A percentile compares a stretch with the other conserved stretches of the same genome.
phyloP scores from a whole-genome alignment of 2,888 invertebrate species.

The Pandemis corylana region DNA sequence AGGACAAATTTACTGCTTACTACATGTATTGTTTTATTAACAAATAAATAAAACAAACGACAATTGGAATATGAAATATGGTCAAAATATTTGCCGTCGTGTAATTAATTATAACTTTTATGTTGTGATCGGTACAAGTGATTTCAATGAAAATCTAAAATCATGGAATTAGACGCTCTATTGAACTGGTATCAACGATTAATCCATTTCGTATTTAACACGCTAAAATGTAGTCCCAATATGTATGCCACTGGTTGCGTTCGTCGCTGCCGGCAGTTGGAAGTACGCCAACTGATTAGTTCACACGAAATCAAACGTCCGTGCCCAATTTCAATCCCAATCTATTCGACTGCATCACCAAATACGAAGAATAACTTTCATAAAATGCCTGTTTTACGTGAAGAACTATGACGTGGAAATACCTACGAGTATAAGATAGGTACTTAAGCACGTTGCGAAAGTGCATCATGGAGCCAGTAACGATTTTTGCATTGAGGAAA shows the following conservation, averaged over 20 bases:
- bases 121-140: too few species aligned
- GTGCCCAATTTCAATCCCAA: slow-evolving; percentile 2
- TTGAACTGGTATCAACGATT: neutral
- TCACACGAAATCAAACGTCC: slow-evolving; percentile 4
- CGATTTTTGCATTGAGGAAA: too few species aligned
- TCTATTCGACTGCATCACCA: slow-evolving; percentile 2
- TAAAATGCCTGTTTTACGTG: neutral
- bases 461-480: too few species aligned
- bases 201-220: neutral
- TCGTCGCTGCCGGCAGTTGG: neutral
- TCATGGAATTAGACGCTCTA: neutral
- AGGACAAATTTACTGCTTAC: neutral
- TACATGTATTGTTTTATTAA: neutral
- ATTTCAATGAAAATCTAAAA: too few species aligned
- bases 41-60: neutral
- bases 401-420: too few species aligned
- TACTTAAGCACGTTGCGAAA: too few species aligned
- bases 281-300: slow-evolving; percentile 7
- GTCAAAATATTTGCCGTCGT: neutral
- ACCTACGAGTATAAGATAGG: too few species aligned
- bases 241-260: neutral
- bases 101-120: neutral
- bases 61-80: neutral
- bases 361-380: neutral
- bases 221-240: neutral